phyloP scores from a whole-genome alignment of 1,140 invertebrate species.

The Oedothorax gibbosus region DNA sequence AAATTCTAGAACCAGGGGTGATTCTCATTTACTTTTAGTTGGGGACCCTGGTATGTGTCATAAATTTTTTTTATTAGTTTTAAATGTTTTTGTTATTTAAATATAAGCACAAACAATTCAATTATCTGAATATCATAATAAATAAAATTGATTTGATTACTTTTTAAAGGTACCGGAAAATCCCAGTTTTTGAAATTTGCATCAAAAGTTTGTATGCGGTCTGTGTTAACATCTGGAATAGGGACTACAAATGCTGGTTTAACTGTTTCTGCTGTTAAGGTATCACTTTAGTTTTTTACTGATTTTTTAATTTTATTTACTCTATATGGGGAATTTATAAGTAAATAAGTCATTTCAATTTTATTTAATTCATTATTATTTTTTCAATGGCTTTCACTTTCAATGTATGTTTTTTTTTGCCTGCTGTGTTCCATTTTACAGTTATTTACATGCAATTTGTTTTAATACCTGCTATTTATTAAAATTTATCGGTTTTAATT shows the following conservation, averaged over 20 bases:
- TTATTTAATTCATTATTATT: not conserved
- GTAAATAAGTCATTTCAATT: not conserved
- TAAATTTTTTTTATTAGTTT: not conserved
- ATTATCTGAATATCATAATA: not conserved
- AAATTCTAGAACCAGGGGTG: slow-evolving; percentile 74
- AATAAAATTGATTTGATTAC: not conserved
- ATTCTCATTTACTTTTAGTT: slow-evolving; percentile 87
- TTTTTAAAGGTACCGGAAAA: slow-evolving; percentile 78
- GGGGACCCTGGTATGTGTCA: slow-evolving; percentile 82
- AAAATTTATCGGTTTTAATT: no score
- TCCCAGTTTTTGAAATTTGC: slow-evolving; percentile 87
- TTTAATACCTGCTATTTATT: no score
- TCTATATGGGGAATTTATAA: not conserved
- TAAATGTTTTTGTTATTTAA: not conserved
- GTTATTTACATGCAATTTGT: no score
- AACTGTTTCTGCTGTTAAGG: slow-evolving; percentile 87
- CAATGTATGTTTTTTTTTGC: no score
- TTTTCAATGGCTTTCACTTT: no score
- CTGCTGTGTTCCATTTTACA: no score
- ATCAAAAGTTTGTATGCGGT: slow-evolving; percentile 79
- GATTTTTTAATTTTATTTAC: not conserved
- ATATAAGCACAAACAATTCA: not conserved
- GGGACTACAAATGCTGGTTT: slow-evolving; percentile 89
- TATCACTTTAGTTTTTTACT: slow-evolving; percentile 65
- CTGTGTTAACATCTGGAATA: slow-evolving; percentile 86